Evolutionary conservation across 1,140 invertebrate genomes (phyloP), one percentile per base, ranked within the genome.

Genomic region (Pachyrhynchus sulphureomaculatus): DNA sequence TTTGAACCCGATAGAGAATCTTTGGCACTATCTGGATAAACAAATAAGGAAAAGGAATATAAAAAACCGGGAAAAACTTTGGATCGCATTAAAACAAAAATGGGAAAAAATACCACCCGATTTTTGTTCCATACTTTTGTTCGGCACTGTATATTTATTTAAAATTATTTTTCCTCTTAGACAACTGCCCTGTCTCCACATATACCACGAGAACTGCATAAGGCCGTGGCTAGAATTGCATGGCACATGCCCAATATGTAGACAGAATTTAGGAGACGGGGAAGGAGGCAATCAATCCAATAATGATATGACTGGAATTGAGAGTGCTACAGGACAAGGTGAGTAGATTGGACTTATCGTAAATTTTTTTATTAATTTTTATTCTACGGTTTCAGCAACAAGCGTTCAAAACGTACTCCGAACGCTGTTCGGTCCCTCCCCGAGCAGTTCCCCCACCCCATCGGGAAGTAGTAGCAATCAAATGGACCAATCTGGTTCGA

Each of bases 171-270:
- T n/a, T 36, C 39, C 21, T 36, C 32, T 18, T 20, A 60, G 89
- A 64, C 86, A 90, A 71, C 80, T 99, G 72, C 86, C 91, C 26
- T 99, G 96, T 81, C 83, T 89, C 70, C 96, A 99, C 79, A 80
- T 95, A 41, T 98, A 93, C 80, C 96, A 99, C 78, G 84, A 87
- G 74, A 83, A 86, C 32, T 99, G 96, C 74, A 98, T 99, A 73
- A 83, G 92, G 68, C 93, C 93, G 41, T 99, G 96, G 96, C 80
- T 99, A 64, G 87, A 95, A 83, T 79, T 96, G 82, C 94, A 97
- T 80, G 93, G 92, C 55, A 97, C 94, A 6, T 98, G 95, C 78
- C 95, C 95, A 39, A 93, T 97, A 69, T 98, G 95, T 79, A 84
- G 95, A 62, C 92, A 93, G 79, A 85, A 84, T 72, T 80, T 92